Percentiles rank a stretch among this genome's conserved stretches.
Conservation (phyloP, 2,888 invertebrate genomes). For the Drosophila leonis region DNA sequence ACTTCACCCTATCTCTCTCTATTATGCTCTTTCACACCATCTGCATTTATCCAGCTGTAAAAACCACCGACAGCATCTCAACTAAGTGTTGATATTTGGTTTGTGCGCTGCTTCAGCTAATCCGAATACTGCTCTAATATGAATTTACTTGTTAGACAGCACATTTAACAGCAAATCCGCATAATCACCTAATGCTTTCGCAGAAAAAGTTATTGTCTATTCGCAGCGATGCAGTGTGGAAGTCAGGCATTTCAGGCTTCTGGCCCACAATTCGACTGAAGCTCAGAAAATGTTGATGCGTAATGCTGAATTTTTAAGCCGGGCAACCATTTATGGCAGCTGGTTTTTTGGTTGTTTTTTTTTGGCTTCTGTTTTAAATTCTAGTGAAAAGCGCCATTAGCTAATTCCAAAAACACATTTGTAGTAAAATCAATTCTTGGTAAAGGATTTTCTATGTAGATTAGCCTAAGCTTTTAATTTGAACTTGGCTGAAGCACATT, state of each 20-base stretch:
- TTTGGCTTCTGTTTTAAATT: not conserved
- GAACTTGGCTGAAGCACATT: not conserved
- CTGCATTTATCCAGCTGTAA: not conserved
- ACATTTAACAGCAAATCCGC: not conserved
- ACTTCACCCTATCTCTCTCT: no score
- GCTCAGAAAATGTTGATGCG: not conserved
- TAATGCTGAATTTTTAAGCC: not conserved
- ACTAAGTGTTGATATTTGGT: not conserved
- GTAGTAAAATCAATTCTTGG: not conserved
- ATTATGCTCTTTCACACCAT: not conserved
- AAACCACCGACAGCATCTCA: not conserved
- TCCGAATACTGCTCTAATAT: not conserved
- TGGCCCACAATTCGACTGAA: not conserved
- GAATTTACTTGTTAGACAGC: not conserved
- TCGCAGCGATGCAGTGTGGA: not conserved
- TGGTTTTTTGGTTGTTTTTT: not conserved
- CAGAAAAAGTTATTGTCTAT: not conserved
- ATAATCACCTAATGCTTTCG: not conserved
- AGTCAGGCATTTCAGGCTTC: not conserved
- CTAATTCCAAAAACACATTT: not conserved
- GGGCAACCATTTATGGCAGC: not conserved
- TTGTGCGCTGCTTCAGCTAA: no score
- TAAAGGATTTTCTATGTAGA: not conserved
- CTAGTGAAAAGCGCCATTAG: not conserved
- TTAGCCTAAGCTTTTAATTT: constrained; percentile 3